Percentiles rank a stretch among this genome's conserved stretches.
Evolutionary conservation across 2,113 vertebrate species (phyloP).

Genomic region (Grammomys surdaster): DNA sequence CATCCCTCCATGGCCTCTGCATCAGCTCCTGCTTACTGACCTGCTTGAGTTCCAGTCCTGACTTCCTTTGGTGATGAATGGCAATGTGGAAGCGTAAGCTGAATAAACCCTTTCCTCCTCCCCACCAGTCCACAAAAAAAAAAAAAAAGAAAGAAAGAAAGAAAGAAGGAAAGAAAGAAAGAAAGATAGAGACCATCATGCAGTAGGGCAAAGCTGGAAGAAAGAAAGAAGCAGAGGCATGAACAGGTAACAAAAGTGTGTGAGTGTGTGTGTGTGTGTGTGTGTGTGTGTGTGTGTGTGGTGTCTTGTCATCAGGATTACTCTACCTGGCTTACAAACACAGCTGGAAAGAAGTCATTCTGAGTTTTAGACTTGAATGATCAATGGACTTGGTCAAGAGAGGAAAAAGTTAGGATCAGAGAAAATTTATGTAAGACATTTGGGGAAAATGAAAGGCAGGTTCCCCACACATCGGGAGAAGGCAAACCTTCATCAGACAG

Average conservation of each 20-base stretch:
- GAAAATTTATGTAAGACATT: conserved; percentile 24
- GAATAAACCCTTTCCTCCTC: no score
- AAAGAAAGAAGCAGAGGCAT: background rate
- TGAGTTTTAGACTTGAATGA: conserved; percentile 39
- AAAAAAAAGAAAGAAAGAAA: no score
- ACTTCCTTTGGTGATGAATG: no score
- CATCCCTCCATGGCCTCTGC: no score
- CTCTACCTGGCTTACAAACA: background rate
- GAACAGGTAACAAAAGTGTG: background rate
- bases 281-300: no score
- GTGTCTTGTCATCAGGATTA: background rate
- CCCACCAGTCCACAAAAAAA: no score
- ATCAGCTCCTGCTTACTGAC: no score
- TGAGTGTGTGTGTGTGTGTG: no score
- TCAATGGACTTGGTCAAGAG: background rate
- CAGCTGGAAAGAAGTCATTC: background rate
- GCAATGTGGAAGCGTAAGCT: no score
- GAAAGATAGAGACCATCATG: background rate
- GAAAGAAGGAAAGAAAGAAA: background rate
- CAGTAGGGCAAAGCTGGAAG: background rate
- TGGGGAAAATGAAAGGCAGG: background rate
- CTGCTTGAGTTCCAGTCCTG: no score
- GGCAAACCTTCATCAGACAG: background rate
- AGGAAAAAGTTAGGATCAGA: background rate
- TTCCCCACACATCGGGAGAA: conserved; percentile 37